phyloP scores from a whole-genome alignment of 2,888 invertebrate genomes.

The Pammene aurita region DNA sequence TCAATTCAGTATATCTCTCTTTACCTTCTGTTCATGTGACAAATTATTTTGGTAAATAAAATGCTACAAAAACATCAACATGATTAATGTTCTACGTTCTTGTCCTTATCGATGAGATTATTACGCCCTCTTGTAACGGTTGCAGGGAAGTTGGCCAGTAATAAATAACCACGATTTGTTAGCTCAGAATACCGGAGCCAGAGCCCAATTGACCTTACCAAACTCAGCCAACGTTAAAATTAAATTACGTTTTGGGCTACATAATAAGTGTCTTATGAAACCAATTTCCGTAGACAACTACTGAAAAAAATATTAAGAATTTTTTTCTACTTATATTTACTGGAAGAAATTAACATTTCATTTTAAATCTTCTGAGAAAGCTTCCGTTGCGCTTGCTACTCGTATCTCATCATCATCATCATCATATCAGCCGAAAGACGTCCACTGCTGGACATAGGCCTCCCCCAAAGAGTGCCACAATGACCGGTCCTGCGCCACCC shows the following conservation, averaged over 20 bases:
- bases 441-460: too few species aligned
- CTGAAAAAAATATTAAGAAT: neutral
- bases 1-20: too few species aligned
- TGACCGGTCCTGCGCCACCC: too few species aligned
- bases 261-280: neutral
- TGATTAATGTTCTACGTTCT: neutral
- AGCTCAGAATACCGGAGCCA: slow-evolving; percentile 9
- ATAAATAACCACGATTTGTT: slow-evolving; percentile 39
- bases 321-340: too few species aligned
- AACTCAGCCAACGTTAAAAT: slow-evolving; percentile 17
- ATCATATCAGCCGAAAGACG: too few species aligned
- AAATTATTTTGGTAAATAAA: too few species aligned
- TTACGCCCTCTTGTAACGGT: slow-evolving; percentile 17
- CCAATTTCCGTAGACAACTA: neutral
- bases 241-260: slow-evolving; percentile 2
- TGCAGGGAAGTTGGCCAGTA: slow-evolving; percentile 23
- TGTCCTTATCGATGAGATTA: slow-evolving; percentile 8
- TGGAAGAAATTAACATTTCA: too few species aligned
- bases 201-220: slow-evolving; percentile 31
- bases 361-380: too few species aligned
- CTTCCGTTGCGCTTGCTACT: too few species aligned
- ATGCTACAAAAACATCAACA: neutral
- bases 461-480: too few species aligned
- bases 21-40: too few species aligned
- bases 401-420: too few species aligned